Evolutionary conservation across 2,888 invertebrate species (phyloP), one percentile per base, ranked within the genome.

Genomic region (Dasypolia templi): DNA sequence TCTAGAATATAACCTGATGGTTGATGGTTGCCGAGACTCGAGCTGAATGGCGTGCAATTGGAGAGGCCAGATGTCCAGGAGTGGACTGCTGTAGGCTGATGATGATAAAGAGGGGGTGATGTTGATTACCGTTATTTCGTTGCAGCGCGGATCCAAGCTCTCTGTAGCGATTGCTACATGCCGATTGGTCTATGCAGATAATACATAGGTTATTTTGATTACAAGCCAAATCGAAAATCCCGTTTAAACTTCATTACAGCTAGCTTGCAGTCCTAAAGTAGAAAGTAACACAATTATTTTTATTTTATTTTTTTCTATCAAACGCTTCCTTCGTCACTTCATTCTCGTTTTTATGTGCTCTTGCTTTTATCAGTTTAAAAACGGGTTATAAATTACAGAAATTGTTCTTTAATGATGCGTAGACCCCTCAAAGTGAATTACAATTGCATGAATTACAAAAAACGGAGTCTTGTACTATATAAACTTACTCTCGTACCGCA

Each of bases 401-500:
- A 19, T 12, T n/a, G 11, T 61, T 26, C 3, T 39, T 39, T 26
- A 26, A 42, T 6, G 42, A 12, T 6, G 2, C 22, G 3, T 44
- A 19, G 14, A 32, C n/a, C 9, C 4, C 3, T 9, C 12, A 39
- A 46, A 71, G 12, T 0, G 22, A n/a, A n/a, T n/a, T n/a, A n/a
- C n/a, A n/a, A n/a, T n/a, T n/a, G n/a, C n/a, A n/a, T n/a, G n/a
- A n/a, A n/a, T n/a, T n/a, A n/a, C n/a, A n/a, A n/a, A n/a, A n/a
- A n/a, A n/a, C n/a, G n/a, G n/a, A n/a, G n/a, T n/a, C n/a, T n/a
- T 69, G 46, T 79, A 26, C 46, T 66, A 64, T 62, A 46, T 49
- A 58, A 66, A 63, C 68, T 46, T 55, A 69, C 58, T 58, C 49
- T 26, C 1, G 26, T 17, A 56, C 17, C 53, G 12, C 44, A 58